phyloP scores from a whole-genome alignment of 2,113 vertebrate species.

The Heloderma charlesbogerti region DNA sequence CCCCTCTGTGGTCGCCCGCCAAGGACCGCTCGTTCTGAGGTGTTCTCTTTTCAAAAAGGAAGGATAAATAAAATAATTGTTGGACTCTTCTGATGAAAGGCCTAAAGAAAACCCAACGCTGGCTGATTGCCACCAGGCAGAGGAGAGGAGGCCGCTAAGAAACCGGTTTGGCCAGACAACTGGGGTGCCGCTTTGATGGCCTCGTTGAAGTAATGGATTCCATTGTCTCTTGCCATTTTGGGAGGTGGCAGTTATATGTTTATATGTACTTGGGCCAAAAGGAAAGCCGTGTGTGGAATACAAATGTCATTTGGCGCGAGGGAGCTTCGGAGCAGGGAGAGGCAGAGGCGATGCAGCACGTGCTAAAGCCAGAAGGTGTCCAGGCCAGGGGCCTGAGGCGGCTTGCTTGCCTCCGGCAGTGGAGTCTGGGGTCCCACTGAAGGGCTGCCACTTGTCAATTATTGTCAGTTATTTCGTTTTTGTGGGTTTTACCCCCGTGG shows the following conservation, averaged over 20 bases:
- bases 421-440: too few relatives aligned
- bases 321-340: not conserved
- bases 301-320: not conserved
- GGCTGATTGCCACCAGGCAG: not conserved
- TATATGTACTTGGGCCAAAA: not conserved
- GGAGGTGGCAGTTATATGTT: not conserved
- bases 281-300: too few relatives aligned
- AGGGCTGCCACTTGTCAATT: not conserved
- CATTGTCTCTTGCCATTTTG: not conserved
- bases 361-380: not conserved
- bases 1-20: conserved; percentile 1
- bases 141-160: not conserved
- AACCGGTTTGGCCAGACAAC: not conserved
- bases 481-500: not conserved
- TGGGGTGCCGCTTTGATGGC: not conserved
- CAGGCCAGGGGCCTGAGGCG: not conserved
- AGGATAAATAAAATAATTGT: not conserved
- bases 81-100: not conserved
- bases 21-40: conserved; percentile 23
- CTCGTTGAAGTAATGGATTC: not conserved
- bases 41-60: conserved; percentile 21
- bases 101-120: not conserved
- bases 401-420: not conserved
- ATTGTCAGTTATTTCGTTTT: not conserved
- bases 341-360: not conserved